Evolutionary conservation across 2,888 invertebrate species (phyloP).

Genomic region (Lepidochitona cinerea): DNA sequence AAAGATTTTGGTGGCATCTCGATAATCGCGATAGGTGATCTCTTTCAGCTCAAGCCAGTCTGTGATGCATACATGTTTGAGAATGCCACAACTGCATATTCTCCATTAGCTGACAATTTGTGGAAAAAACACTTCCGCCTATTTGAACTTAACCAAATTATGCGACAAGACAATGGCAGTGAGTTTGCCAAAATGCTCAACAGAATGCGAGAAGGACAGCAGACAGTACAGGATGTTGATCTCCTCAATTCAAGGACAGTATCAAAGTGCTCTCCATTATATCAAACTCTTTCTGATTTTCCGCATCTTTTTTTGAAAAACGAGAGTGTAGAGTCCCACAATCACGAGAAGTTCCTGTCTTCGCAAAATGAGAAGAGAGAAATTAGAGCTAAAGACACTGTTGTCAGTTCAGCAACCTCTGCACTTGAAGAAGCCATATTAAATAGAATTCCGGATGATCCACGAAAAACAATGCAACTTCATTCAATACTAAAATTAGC

Average conservation of each 20-base stretch:
- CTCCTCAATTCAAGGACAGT: not conserved
- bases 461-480: conserved; percentile 10
- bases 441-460: not conserved
- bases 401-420: not conserved
- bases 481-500: not conserved
- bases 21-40: not conserved
- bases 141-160: conserved; percentile 35
- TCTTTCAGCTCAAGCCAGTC: conserved; percentile 5
- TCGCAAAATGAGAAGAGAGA: not conserved
- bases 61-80: not conserved
- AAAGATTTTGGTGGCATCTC: not conserved
- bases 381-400: not conserved
- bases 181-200: conserved; percentile 6
- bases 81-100: conserved; percentile 11
- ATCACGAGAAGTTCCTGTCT: not conserved
- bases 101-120: conserved; percentile 29
- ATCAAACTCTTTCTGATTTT: not conserved
- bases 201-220: not conserved
- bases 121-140: conserved; percentile 31
- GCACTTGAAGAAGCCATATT: not conserved
- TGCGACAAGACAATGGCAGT: conserved; percentile 26
- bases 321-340: not conserved
- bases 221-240: conserved; percentile 1
- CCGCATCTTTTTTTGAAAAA: conserved; percentile 5
- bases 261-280: not conserved